Conservation (phyloP, 1,140 invertebrate species). For the Drosophila oshimai region DNA sequence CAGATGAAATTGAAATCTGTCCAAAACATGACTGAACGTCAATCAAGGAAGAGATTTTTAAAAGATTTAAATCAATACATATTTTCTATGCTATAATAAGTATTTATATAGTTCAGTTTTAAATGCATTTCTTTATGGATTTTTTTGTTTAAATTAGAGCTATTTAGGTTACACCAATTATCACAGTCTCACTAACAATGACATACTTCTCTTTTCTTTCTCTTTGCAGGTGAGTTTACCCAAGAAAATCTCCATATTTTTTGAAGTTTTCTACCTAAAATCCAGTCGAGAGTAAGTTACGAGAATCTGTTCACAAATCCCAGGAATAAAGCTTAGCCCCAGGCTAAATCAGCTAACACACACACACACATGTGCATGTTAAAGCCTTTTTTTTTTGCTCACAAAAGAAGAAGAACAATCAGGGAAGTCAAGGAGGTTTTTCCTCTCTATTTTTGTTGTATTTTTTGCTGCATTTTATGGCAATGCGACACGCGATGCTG, state of each 20-base stretch:
- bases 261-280: neutral
- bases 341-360: constrained; percentile 3
- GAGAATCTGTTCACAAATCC: neutral
- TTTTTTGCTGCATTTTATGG: constrained; percentile 52
- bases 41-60: neutral
- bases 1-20: neutral
- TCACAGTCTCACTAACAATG: neutral
- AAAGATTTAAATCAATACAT: neutral
- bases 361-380: neutral
- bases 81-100: too few relatives aligned
- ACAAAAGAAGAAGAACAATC: constrained; percentile 14
- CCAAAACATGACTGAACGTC: neutral
- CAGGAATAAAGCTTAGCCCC: constrained; percentile 16
- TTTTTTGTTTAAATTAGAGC: too few relatives aligned
- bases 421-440: constrained; percentile 28
- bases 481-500: constrained; percentile 72
- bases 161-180: neutral
- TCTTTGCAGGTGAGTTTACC: constrained; percentile 55
- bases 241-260: neutral
- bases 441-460: neutral
- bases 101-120: too few relatives aligned
- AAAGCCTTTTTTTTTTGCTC: neutral
- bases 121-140: neutral
- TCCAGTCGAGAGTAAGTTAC: constrained; percentile 21
- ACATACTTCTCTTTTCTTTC: neutral